Evolutionary conservation across 2,797 vertebrate species (phyloP).

Genomic region (Thalassophryne amazonica): DNA sequence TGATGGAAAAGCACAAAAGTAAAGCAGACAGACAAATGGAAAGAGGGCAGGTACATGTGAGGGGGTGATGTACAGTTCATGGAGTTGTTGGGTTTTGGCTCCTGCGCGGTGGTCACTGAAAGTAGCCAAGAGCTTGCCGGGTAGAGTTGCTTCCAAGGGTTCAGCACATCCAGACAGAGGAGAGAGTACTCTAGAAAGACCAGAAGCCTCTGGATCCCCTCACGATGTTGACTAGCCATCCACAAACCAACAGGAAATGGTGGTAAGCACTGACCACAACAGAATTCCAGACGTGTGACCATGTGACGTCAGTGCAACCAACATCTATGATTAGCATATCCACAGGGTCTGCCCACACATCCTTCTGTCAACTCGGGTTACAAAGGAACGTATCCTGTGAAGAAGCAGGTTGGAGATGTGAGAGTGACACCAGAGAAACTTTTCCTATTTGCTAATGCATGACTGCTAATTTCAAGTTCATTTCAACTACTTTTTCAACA

Average conservation of each 20-base stretch:
- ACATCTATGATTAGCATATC: constrained; percentile 74
- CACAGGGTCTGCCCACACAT: constrained; percentile 55
- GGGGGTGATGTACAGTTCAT: background rate
- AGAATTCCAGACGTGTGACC: constrained; percentile 65
- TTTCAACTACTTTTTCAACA: constrained; percentile 45
- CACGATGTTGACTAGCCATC: constrained; percentile 48
- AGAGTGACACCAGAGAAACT: constrained; percentile 36
- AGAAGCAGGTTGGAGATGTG: constrained; percentile 19
- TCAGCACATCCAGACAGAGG: constrained; percentile 26
- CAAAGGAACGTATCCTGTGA: constrained; percentile 16
- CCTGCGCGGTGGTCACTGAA: constrained; percentile 10
- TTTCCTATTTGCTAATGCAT: constrained; percentile 25
- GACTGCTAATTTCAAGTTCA: constrained; percentile 33
- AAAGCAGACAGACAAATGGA: background rate
- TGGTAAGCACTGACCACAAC: constrained; percentile 64
- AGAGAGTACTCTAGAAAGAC: constrained; percentile 39
- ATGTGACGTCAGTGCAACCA: constrained; percentile 72
- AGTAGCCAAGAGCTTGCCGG: constrained; percentile 30
- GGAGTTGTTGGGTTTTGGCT: constrained; percentile 20
- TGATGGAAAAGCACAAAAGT: constrained; percentile 7
- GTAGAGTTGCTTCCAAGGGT: constrained; percentile 32
- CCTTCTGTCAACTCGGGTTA: constrained; percentile 35
- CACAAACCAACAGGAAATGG: constrained; percentile 66
- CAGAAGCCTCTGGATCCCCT: constrained; percentile 55
- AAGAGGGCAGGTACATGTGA: background rate